Base-by-base conservation (phyloP, 2,113 vertebrate species). In the Megaceryle maxima region DNA sequence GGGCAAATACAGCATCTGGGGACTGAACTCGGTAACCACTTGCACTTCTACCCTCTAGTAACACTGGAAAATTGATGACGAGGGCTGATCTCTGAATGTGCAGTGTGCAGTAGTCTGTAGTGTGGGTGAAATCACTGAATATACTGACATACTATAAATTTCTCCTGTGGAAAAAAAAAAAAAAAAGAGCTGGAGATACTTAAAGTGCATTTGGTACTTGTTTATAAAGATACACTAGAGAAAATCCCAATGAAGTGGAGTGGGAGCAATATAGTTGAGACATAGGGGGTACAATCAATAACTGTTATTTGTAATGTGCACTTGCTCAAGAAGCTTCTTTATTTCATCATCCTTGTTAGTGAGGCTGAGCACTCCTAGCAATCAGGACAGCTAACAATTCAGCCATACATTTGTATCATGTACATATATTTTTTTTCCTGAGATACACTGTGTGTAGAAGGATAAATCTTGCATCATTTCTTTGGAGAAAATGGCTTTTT, bases 311-410 rank as follows among this genome's bases (percentile, higher is more conserved):
- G 72, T 18, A 43, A 51, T 16, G 43, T 0, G 3, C 43, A 13
- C 64, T 88, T 81, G 46, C 82, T 77, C 73, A 96, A 92, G 78
- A 81, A 90, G 24, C 24, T 63, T 24, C 75, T 74, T 84, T 68
- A 88, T 93, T 94, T 95, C 86, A 92, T 83, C 88, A 90, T 81
- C 83, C 62, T 87, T 44, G 14, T 15, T 24, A 66, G 53, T 11
- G 39, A 69, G 79, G 53, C 73, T 90, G 48, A 78, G 51, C 24
- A 26, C 39, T 63, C 39, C 5, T 7, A 67, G 67, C 63, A 80
- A 35, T 35, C 78, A 77, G 18, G 46, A 35, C 17, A 72, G 51
- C 21, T 60, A 67, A 56, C 29, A 81, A 50, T 13, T 48, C 48
- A 51, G 56, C 28, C 68, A 31, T 2, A 22, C 2, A 31, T 64